Evolutionary conservation across 2,888 invertebrate species (phyloP).

Genomic region (Rotaria socialis): DNA sequence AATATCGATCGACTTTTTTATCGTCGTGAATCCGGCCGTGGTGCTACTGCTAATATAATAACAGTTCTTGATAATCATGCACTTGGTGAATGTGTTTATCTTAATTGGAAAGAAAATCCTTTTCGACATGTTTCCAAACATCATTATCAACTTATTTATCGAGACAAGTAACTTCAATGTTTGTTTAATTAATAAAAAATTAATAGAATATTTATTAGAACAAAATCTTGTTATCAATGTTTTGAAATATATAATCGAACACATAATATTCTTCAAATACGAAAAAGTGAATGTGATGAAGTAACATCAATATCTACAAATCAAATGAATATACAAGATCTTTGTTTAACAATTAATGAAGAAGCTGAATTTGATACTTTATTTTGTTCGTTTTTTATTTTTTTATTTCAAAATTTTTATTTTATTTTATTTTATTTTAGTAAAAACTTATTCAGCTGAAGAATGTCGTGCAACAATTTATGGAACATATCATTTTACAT

Average conservation of each 20-base stretch:
- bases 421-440: neutral
- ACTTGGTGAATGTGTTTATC: neutral
- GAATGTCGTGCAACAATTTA: constrained; percentile 45
- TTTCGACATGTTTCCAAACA: neutral
- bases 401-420: neutral
- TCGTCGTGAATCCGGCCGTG: constrained; percentile 42
- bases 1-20: constrained; percentile 36
- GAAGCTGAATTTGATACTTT: constrained; percentile 20
- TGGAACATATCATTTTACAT: constrained; percentile 46
- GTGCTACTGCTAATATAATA: constrained; percentile 41
- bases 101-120: neutral
- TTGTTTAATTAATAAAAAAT: no score
- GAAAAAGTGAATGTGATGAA: constrained; percentile 37
- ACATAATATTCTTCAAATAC: constrained; percentile 40
- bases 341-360: constrained; percentile 9
- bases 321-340: constrained; percentile 15
- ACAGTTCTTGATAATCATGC: neutral
- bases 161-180: neutral
- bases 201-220: neutral
- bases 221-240: constrained; percentile 43
- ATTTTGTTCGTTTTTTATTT: neutral
- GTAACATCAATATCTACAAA: neutral
- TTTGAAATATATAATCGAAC: constrained; percentile 45
- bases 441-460: constrained; percentile 42
- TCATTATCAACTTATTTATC: constrained; percentile 13